Conservation (phyloP, 2,888 invertebrate species). For the Yponomeuta plumbellus region DNA sequence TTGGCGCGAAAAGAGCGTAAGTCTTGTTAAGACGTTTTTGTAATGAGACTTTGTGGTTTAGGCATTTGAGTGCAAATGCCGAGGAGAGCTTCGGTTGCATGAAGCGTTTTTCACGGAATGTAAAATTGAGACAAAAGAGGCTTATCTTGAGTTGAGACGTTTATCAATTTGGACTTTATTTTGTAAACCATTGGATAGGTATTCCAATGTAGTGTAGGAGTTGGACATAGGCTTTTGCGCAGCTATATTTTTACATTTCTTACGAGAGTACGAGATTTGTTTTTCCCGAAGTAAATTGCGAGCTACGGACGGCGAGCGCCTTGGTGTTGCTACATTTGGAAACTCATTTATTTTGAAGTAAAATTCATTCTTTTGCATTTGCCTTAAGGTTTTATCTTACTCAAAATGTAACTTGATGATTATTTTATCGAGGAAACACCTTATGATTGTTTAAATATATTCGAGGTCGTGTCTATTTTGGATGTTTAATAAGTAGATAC, state of each 20-base stretch:
- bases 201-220: conserved; percentile 26
- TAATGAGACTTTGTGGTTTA: not conserved
- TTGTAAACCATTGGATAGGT: conserved; percentile 24
- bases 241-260: conserved; percentile 60
- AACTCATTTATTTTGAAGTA: not conserved
- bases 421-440: no score
- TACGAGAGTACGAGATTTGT: conserved; percentile 57
- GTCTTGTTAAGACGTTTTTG: not conserved
- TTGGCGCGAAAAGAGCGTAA: conserved; percentile 1
- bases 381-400: no score
- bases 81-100: not conserved
- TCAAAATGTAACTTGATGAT: no score
- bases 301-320: conserved; percentile 24
- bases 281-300: conserved; percentile 44
- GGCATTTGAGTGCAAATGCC: not conserved
- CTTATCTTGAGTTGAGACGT: not conserved
- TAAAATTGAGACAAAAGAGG: not conserved
- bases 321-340: not conserved
- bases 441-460: no score
- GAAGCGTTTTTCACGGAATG: not conserved
- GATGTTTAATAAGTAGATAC: no score
- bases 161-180: conserved; percentile 19
- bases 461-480: no score
- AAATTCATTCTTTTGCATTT: not conserved
- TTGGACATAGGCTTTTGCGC: conserved; percentile 46